Conservation (phyloP, 2,888 invertebrate genomes). For the Drosophila lacicola region DNA sequence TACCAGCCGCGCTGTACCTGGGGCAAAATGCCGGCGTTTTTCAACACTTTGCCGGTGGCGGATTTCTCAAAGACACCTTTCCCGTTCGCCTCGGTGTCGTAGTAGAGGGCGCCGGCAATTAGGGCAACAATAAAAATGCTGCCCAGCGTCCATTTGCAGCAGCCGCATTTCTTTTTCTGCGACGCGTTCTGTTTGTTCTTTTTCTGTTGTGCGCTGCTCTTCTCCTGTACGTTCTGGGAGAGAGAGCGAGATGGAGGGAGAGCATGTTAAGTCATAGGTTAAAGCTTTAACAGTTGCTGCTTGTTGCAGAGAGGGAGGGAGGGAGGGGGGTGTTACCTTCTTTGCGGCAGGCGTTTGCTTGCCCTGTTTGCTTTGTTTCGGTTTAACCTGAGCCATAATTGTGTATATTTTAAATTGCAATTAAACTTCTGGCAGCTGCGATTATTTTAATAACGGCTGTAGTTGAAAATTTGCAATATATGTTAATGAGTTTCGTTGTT, state of each 20-base stretch:
- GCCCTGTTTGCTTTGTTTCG: slow-evolving; percentile 84
- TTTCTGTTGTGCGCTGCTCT: slow-evolving; percentile 81
- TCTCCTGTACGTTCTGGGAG: slow-evolving; percentile 77
- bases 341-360: slow-evolving; percentile 81
- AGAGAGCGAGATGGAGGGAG: background rate
- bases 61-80: slow-evolving; percentile 90
- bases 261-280: slow-evolving; percentile 13
- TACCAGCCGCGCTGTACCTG: slow-evolving; percentile 88
- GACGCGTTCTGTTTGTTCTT: slow-evolving; percentile 76
- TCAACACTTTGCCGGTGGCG: slow-evolving; percentile 88
- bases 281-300: slow-evolving; percentile 1
- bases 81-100: slow-evolving; percentile 88
- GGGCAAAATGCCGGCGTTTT: slow-evolving; percentile 88
- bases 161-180: slow-evolving; percentile 81
- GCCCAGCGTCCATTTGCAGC: slow-evolving; percentile 89
- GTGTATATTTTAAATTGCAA: slow-evolving; percentile 60
- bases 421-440: slow-evolving; percentile 57
- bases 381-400: slow-evolving; percentile 85
- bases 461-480: slow-evolving; percentile 11
- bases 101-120: slow-evolving; percentile 87
- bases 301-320: background rate
- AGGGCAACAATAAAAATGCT: slow-evolving; percentile 87
- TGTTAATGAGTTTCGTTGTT: slow-evolving; percentile 10
- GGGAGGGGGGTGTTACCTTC: slow-evolving; percentile 75
- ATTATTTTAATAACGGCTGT: slow-evolving; percentile 45